Percentiles rank a stretch among this genome's conserved stretches.
Conservation (phyloP, 64 coral and sea anemone genomes). For the Dendrophyllia cribrosa region DNA sequence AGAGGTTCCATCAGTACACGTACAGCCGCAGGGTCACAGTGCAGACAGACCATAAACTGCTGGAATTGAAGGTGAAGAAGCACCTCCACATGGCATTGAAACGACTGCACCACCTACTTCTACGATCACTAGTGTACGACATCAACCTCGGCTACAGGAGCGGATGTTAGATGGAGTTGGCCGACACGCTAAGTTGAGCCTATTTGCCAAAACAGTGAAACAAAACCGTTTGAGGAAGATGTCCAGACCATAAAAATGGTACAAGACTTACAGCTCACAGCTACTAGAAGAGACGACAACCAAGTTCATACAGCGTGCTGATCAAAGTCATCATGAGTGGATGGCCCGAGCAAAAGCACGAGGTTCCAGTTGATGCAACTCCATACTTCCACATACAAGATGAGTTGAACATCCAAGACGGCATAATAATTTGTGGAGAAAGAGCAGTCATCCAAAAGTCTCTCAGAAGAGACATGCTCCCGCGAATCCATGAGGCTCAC, state of each 20-base stretch:
- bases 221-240: constrained; percentile 1
- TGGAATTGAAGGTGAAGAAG: background rate
- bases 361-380: background rate
- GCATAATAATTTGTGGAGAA: background rate
- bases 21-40: background rate
- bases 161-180: background rate
- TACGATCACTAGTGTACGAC: background rate
- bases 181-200: background rate
- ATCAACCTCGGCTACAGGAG: constrained; percentile 10
- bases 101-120: constrained; percentile 12
- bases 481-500: constrained; percentile 6
- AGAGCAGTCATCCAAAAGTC: too few relatives aligned
- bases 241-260: background rate
- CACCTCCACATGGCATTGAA: background rate
- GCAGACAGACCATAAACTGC: background rate
- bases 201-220: background rate
- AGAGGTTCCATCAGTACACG: constrained; percentile 1
- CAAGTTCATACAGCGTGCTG: background rate
- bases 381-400: constrained; percentile 14
- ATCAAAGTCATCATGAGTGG: background rate
- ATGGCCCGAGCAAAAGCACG: background rate
- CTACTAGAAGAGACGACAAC: background rate
- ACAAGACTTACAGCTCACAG: background rate
- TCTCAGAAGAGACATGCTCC: background rate
- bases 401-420: background rate